A percentile compares a stretch with the other conserved stretches of the same genome.
These are phyloP conservation scores for Apaloderma vittatum DNA, from an alignment of 2,113 vertebrate genomes.

Conservation along the genomic window DNA sequence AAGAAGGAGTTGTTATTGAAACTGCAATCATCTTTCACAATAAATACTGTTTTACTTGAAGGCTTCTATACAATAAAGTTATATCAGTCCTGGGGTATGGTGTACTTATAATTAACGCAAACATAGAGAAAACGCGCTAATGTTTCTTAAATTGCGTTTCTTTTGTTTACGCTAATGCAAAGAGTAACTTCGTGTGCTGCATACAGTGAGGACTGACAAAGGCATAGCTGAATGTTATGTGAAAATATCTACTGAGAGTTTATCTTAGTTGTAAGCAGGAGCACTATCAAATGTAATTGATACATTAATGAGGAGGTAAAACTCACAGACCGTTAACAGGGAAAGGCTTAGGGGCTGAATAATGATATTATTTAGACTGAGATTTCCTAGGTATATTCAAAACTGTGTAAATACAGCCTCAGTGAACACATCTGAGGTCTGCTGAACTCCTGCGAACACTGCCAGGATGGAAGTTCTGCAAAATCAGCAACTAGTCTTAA, in stretches of 20 bases:
- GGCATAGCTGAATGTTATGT: background rate
- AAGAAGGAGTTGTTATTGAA: constrained; percentile 74
- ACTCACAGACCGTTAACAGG: fast-evolving
- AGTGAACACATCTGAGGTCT: background rate
- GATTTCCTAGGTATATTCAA: background rate
- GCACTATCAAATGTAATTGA: background rate
- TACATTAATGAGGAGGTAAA: background rate
- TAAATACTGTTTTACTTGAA: constrained; percentile 77
- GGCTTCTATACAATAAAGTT: constrained; percentile 62
- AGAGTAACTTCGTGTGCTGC: constrained; percentile 3
- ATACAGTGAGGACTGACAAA: background rate
- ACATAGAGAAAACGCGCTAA: constrained; percentile 22
- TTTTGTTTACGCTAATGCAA: constrained; percentile 52
- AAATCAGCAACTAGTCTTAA: background rate
- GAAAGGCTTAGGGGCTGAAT: background rate
- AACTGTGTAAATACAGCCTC: fast-evolving
- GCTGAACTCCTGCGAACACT: background rate
- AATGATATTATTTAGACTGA: background rate
- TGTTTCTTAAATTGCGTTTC: constrained; percentile 24
- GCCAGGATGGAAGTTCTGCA: background rate
- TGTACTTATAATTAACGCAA: constrained; percentile 68
- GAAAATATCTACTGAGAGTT: background rate
- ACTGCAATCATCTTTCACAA: constrained; percentile 76
- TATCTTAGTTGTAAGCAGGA: background rate
- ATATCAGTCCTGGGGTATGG: constrained; percentile 49